Percentiles rank a stretch among this genome's conserved stretches.
These are phyloP conservation scores for Halotydeus destructor DNA, from an alignment of 1,140 invertebrate species.

Conservation along the genomic window DNA sequence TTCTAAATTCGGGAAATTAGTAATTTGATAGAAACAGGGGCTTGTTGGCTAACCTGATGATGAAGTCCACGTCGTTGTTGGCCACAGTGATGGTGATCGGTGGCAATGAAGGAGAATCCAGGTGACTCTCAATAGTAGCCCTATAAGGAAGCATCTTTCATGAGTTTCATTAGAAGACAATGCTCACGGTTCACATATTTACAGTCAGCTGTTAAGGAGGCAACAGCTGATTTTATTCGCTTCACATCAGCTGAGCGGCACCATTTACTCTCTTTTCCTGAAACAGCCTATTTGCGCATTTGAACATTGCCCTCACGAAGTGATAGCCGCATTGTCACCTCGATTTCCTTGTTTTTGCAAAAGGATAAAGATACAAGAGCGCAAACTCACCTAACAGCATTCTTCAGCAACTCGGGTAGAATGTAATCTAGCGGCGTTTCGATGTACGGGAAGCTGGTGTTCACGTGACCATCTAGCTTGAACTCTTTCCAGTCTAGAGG, in stretches of 20 bases:
- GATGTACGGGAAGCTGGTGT: slow-evolving; percentile 35
- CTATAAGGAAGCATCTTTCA: slow-evolving; percentile 24
- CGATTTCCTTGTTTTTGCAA: no score
- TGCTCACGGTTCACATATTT: no score
- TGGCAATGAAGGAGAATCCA: slow-evolving; percentile 26
- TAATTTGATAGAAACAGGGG: not conserved
- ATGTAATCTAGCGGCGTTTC: slow-evolving; percentile 36
- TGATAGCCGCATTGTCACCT: slow-evolving; percentile 1
- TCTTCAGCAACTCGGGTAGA: slow-evolving; percentile 37
- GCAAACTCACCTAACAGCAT: slow-evolving; percentile 27
- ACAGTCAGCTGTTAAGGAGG: no score
- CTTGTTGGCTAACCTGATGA: slow-evolving; percentile 29
- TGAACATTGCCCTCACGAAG: not conserved
- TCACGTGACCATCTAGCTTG: slow-evolving; percentile 31
- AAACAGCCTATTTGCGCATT: no score
- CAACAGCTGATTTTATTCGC: no score
- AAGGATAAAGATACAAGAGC: slow-evolving; percentile 2
- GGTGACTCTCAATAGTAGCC: slow-evolving; percentile 33
- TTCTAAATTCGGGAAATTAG: slow-evolving; percentile 22
- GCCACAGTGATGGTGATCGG: slow-evolving; percentile 35
- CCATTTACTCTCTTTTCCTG: no score
- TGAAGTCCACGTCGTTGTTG: slow-evolving; percentile 36
- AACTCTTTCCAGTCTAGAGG: slow-evolving; percentile 34
- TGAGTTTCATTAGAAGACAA: slow-evolving; percentile 5
- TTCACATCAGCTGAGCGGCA: no score